Evolutionary conservation across 2,888 invertebrate genomes (phyloP), one percentile per base, ranked within the genome.

Genomic region (Tetragnatha montana): DNA sequence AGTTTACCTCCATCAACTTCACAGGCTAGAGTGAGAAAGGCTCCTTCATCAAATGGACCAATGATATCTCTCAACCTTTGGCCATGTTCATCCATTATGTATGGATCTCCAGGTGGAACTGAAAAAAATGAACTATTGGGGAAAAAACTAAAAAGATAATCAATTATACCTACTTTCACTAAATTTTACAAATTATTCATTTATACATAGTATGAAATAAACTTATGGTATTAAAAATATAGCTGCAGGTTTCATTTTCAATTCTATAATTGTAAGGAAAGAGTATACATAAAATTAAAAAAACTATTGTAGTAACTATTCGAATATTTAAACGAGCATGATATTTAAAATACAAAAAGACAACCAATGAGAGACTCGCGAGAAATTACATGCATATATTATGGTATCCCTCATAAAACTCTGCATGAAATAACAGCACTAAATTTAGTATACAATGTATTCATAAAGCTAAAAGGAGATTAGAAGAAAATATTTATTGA

Each of bases 11-110:
- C 91, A 78, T 91, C 91, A 21, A 88, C 88, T 91, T 92, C 92
- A 74, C 92, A 92, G 8, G 90, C 89, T 17, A 92, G 76, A 50
- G 91, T 91, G 6, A 92, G 79, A 83, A 91, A 91, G 8, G 91
- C 90, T 68, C 92, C 92, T 91, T 92, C 92, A 49, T 92, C 91
- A 75, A 87, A 92, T 14, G 92, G 92, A 19, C 92, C 92, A 69
- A 92, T 91, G 17, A 91, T 76, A 78, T 91, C 92, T 69, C 91
- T 78, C n/a, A 92, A 81, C 47, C 91, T 81, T 50, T 92, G 92
- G 0, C 92, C 92, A 81, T 91, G 91, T 83, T 92, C 92, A 83
- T 92, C 92, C 88, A 92, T 91, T 14, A 92, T 92, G 35, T 91
- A 91, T 82, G 91, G 91, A 68, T 92, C 92, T 74, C 90, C 91